Evolutionary conservation across 2,888 invertebrate genomes (phyloP).

Genomic region (Branchellion lobata): DNA sequence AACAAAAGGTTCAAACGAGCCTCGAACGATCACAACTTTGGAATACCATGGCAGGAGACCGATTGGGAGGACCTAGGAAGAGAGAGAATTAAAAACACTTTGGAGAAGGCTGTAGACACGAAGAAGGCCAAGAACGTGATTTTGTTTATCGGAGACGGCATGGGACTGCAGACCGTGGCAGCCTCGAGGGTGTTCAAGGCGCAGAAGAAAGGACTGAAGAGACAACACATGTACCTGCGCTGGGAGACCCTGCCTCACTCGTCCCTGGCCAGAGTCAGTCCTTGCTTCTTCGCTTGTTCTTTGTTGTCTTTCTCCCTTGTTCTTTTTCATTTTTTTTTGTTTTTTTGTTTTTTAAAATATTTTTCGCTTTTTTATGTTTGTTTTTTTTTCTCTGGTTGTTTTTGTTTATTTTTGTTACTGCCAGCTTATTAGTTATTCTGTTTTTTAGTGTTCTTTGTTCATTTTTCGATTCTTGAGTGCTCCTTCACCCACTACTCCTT

Average conservation of each 20-base stretch:
- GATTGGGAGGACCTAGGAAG: slow-evolving; percentile 24
- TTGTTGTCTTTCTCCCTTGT: too few relatives aligned
- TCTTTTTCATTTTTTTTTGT: too few relatives aligned
- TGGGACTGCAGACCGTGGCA: slow-evolving; percentile 79
- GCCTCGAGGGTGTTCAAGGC: slow-evolving; percentile 70
- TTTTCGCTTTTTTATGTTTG: too few relatives aligned
- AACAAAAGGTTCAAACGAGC: too few relatives aligned
- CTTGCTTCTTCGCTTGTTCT: not conserved
- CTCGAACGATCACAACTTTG: not conserved
- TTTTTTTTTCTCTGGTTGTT: too few relatives aligned
- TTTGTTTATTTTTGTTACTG: too few relatives aligned
- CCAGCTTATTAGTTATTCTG: too few relatives aligned
- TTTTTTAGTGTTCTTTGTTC: too few relatives aligned
- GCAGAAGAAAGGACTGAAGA: slow-evolving; percentile 60
- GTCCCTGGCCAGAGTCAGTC: slow-evolving; percentile 77
- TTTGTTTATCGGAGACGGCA: slow-evolving; percentile 75
- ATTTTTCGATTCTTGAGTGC: too few relatives aligned
- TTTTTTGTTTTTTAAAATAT: too few relatives aligned
- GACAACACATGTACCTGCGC: slow-evolving; percentile 73
- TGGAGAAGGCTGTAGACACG: not conserved
- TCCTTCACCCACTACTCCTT: too few relatives aligned
- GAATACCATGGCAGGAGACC: slow-evolving; percentile 6
- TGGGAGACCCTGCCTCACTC: slow-evolving; percentile 82
- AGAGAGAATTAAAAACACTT: not conserved
- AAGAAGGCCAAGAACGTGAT: slow-evolving; percentile 58